Percentiles rank a stretch among this genome's conserved stretches.
phyloP scores from a whole-genome alignment of 2,113 vertebrate species.

The Ammospiza caudacuta region DNA sequence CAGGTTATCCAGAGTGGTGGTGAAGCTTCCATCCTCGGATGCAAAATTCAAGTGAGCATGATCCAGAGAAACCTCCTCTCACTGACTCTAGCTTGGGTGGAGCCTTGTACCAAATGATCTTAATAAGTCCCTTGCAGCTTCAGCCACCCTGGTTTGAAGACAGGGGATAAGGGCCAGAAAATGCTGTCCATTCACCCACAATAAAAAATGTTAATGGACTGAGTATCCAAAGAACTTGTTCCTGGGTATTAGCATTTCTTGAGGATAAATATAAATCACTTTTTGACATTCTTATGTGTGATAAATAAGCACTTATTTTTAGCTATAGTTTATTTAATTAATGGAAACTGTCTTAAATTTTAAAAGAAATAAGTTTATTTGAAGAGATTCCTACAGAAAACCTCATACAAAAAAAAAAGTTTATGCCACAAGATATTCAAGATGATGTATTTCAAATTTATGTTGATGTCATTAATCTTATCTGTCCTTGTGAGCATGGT shows the following conservation, averaged over 20 bases:
- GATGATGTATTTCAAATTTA: neutral
- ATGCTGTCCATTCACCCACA: rapidly evolving
- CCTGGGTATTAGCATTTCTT: neutral
- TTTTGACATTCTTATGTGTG: neutral
- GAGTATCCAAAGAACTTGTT: neutral
- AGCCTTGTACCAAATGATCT: neutral
- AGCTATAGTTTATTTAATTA: neutral
- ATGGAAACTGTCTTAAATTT: neutral
- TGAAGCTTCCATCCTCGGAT: neutral
- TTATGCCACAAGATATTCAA: neutral
- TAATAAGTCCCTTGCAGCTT: neutral
- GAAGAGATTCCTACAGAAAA: neutral
- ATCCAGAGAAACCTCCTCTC: neutral
- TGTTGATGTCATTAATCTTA: neutral
- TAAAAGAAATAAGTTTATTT: neutral
- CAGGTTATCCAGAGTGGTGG: neutral
- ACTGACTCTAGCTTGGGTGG: neutral
- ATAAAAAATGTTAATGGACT: neutral
- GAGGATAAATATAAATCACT: neutral
- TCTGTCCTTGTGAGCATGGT: neutral
- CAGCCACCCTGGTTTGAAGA: neutral
- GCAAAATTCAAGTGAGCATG: neutral
- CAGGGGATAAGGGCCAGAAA: neutral
- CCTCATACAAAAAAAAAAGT: neutral
- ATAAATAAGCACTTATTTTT: neutral